Conservation (phyloP, 2,797 vertebrate genomes). For the Melopsittacus undulatus region DNA sequence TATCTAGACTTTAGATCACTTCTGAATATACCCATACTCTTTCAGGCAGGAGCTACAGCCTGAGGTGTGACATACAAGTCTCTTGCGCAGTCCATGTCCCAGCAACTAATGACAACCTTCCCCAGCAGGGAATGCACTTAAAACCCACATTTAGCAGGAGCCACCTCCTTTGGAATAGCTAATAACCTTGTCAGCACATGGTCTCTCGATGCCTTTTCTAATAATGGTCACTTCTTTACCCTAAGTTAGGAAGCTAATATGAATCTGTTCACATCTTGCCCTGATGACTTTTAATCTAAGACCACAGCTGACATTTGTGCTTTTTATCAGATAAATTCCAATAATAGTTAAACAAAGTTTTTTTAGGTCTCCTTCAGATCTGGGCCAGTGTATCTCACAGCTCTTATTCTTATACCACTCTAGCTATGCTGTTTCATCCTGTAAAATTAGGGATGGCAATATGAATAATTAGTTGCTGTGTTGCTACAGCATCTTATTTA, state of each 20-base stretch:
- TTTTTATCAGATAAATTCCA: neutral
- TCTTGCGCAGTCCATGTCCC: neutral
- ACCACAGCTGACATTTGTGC: neutral
- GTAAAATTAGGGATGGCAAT: neutral
- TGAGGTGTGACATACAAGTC: neutral
- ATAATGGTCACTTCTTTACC: neutral
- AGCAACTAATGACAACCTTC: neutral
- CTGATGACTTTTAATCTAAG: neutral
- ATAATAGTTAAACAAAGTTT: neutral
- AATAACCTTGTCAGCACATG: neutral
- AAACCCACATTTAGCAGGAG: neutral
- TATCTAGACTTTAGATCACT: neutral
- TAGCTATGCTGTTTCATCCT: neutral
- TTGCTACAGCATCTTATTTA: neutral
- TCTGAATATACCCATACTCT: neutral
- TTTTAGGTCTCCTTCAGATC: neutral
- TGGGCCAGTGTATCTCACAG: neutral
- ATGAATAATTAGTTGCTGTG: constrained; percentile 1
- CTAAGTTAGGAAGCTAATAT: neutral
- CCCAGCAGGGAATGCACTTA: neutral
- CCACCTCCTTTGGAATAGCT: neutral
- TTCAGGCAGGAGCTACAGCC: neutral
- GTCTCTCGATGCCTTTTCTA: neutral
- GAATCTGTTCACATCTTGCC: neutral
- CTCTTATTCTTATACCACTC: neutral